Conservation (phyloP, 2,797 vertebrate species). For the Sphenopsis melanotis region DNA sequence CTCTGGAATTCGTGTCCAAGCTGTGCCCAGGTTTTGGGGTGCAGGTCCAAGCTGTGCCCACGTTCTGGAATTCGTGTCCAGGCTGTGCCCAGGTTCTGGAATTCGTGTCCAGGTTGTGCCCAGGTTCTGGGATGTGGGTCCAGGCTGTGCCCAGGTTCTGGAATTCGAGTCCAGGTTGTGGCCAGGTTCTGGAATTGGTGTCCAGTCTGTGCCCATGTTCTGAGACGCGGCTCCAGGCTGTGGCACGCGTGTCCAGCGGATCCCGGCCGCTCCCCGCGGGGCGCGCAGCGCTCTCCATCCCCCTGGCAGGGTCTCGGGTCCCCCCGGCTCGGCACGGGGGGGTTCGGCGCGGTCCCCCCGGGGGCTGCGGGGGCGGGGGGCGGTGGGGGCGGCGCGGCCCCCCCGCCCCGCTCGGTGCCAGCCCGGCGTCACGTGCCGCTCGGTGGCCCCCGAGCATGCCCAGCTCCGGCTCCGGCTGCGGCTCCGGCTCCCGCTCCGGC, state of each 20-base stretch:
- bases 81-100: no score
- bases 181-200: background rate
- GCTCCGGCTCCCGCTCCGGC: background rate
- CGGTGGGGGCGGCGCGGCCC: background rate
- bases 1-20: no score
- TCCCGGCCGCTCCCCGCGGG: background rate
- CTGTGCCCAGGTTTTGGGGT: no score
- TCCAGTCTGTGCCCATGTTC: background rate
- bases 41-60: no score
- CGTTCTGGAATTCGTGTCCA: no score
- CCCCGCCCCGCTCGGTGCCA: slow-evolving; percentile 72
- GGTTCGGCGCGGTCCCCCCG: background rate
- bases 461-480: slow-evolving; percentile 58
- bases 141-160: background rate
- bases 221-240: background rate
- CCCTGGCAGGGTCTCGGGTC: background rate
- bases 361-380: background rate
- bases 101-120: no score
- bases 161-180: background rate
- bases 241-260: background rate
- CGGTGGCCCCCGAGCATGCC: slow-evolving; percentile 85
- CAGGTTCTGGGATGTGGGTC: background rate
- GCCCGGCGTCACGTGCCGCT: slow-evolving; percentile 82
- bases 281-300: background rate
- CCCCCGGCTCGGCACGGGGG: rapidly evolving